A percentile compares a stretch with the other conserved stretches of the same genome.
These are phyloP conservation scores for Cyprinodon diabolis DNA, from an alignment of 2,797 vertebrate species.

Conservation along the genomic window DNA sequence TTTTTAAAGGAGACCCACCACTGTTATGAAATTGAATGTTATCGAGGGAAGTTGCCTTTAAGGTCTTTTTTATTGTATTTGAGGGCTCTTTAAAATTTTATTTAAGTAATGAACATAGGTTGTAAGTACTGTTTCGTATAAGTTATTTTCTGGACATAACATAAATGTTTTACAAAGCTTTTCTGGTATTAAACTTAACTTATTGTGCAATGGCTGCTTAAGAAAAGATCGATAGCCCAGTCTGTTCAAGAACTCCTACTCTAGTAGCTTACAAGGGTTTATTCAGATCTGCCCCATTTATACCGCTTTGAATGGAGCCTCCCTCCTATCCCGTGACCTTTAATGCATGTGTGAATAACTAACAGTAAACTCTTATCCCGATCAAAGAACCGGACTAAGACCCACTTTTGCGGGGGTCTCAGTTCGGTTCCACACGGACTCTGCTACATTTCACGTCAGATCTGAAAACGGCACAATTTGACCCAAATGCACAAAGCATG, in stretches of 20 bases:
- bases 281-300: no score
- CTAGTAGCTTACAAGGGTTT: no score
- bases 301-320: no score
- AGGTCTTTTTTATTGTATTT: conserved; percentile 45
- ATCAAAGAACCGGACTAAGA: no score
- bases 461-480: no score
- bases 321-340: no score
- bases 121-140: conserved; percentile 23
- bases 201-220: conserved; percentile 49
- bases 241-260: conserved; percentile 54
- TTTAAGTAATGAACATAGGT: conserved; percentile 36
- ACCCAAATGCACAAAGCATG: no score
- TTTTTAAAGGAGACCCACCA: conserved; percentile 32
- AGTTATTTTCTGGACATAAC: conserved; percentile 30
- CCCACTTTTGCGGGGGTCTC: no score
- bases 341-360: no score
- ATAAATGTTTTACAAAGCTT: conserved; percentile 40
- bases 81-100: conserved; percentile 37
- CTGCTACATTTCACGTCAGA: no score
- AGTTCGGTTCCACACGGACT: no score
- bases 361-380: no score
- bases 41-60: conserved; percentile 30
- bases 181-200: conserved; percentile 40
- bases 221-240: conserved; percentile 33
- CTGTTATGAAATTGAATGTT: conserved; percentile 49